phyloP scores from a whole-genome alignment of 2,888 invertebrate genomes.

The Anoplius nigerrimus region DNA sequence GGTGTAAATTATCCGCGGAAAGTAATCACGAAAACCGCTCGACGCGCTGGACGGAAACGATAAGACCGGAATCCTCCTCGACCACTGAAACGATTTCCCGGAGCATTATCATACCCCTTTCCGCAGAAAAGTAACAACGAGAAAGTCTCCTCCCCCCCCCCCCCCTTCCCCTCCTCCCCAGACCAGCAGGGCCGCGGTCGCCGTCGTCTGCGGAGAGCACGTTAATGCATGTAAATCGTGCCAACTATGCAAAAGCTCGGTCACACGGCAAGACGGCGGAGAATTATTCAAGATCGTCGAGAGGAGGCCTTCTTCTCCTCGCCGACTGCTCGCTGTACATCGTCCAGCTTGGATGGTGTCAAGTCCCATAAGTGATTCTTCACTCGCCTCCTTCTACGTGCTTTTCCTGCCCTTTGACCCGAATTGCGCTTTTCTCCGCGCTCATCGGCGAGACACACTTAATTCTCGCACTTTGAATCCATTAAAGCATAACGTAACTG shows the following conservation, averaged over 20 bases:
- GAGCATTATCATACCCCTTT: slow-evolving; percentile 10
- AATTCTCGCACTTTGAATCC: too few relatives aligned
- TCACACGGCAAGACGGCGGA: background rate
- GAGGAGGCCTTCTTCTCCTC: background rate
- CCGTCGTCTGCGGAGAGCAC: background rate
- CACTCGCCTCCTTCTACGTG: too few relatives aligned
- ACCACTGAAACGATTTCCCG: slow-evolving; percentile 22
- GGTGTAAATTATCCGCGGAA: too few relatives aligned
- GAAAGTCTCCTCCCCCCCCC: slow-evolving; percentile 23
- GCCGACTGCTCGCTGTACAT: too few relatives aligned
- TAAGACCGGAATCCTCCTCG: background rate
- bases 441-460: too few relatives aligned
- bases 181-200: background rate
- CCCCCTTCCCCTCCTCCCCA: slow-evolving; percentile 8
- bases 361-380: too few relatives aligned
- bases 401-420: too few relatives aligned
- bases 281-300: slow-evolving; percentile 4
- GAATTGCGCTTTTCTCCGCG: too few relatives aligned
- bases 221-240: slow-evolving; percentile 7
- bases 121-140: slow-evolving; percentile 17
- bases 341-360: too few relatives aligned
- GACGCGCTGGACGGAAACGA: too few relatives aligned
- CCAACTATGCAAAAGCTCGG: slow-evolving; percentile 5
- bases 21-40: too few relatives aligned
- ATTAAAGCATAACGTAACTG: too few relatives aligned